Conservation (phyloP, 2,797 vertebrate species). For the Epinephelus awoara region DNA sequence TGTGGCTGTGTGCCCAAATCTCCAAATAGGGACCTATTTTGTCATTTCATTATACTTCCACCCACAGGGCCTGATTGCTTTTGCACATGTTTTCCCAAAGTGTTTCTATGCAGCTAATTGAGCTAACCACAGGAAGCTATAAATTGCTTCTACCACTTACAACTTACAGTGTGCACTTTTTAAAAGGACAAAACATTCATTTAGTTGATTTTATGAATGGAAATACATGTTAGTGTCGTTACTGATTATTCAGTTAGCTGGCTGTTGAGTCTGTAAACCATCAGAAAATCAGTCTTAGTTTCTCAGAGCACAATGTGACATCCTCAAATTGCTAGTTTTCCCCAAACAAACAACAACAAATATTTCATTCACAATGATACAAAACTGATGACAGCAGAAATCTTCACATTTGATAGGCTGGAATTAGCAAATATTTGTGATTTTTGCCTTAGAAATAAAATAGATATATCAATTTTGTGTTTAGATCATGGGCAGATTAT, state of each 20-base stretch:
- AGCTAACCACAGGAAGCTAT: conserved; percentile 53
- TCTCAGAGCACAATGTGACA: not conserved
- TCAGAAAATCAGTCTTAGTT: not conserved
- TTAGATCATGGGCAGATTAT: not conserved
- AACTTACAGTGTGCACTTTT: conserved; percentile 31
- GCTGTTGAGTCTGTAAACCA: not conserved
- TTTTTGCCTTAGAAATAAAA: not conserved
- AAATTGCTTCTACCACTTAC: conserved; percentile 34
- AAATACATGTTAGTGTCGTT: not conserved
- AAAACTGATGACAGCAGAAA: not conserved
- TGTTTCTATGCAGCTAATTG: conserved; percentile 63
- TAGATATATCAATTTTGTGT: too few relatives aligned
- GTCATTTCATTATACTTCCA: conserved; percentile 42
- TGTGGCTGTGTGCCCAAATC: conserved; percentile 17
- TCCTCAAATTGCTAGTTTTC: not conserved
- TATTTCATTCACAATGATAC: not conserved
- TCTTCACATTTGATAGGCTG: not conserved
- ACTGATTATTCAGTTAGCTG: not conserved
- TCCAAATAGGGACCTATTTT: conserved; percentile 27
- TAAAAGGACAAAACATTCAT: conserved; percentile 7
- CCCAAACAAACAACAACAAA: not conserved
- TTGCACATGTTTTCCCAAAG: conserved; percentile 1
- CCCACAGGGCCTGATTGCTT: conserved; percentile 42
- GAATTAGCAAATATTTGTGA: not conserved
- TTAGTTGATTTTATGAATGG: rapidly evolving